A percentile compares a stretch with the other conserved stretches of the same genome.
phyloP scores from a whole-genome alignment of 2,113 vertebrate genomes.

The Rhea americana region DNA sequence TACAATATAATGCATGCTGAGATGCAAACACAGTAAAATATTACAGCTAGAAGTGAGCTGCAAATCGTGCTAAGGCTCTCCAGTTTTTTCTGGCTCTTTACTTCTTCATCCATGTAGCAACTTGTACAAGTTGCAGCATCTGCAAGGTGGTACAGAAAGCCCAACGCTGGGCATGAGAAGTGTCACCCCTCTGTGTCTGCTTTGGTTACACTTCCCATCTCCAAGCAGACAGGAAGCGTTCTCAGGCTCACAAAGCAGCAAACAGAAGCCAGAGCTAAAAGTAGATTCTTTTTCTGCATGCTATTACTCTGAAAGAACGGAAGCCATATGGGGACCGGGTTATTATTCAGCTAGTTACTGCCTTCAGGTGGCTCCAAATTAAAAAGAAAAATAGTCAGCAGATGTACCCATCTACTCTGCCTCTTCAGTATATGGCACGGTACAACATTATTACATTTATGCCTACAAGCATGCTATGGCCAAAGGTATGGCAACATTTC shows the following conservation, averaged over 20 bases:
- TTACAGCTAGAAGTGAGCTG: neutral
- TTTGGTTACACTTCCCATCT: conserved; percentile 64
- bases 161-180: conserved; percentile 13
- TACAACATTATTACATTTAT: neutral
- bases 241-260: conserved; percentile 64
- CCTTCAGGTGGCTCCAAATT: conserved; percentile 73
- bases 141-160: neutral
- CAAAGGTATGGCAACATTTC: neutral
- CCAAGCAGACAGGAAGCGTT: conserved; percentile 65
- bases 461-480: neutral
- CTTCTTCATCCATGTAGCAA: neutral
- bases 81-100: neutral
- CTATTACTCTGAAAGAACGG: conserved; percentile 48
- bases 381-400: conserved; percentile 63
- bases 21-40: neutral
- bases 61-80: neutral
- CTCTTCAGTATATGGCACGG: neutral
- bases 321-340: conserved; percentile 59
- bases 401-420: neutral
- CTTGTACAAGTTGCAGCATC: neutral
- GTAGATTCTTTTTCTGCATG: conserved; percentile 33
- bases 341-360: conserved; percentile 55
- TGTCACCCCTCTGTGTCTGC: conserved; percentile 6
- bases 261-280: conserved; percentile 71
- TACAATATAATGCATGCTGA: neutral